Evolutionary conservation across 2,888 invertebrate genomes (phyloP), one percentile per base, ranked within the genome.

Genomic region (Chaitophorus viminalis): DNA sequence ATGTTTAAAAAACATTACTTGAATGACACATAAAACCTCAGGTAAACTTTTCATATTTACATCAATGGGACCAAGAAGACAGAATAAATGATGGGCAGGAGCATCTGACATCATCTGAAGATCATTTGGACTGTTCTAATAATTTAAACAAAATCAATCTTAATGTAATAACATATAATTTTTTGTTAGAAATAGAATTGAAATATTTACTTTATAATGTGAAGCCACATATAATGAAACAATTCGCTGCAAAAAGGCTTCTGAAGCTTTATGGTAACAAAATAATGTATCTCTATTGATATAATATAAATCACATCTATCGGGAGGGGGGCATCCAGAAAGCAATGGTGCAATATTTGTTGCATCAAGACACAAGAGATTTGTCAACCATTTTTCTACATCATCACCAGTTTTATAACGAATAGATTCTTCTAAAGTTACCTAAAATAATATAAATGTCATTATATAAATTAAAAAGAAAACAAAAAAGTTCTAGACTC

Each of bases 101-200:
- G 99, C 99, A 92, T 99, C 99, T 25, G 99, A 98, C 93, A 99
- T 94, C 94, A 99, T 95, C 93, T 99, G 99, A 74, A 99, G 93
- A 93, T 99, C 99, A 92, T 99, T 99, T 0, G 99, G 99, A 88
- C 97, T 97, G 93, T 99, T 99, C 95, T 96, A 92, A 86, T 91
- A 91, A 89, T 82, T 65, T 89, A 89, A 88, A 79, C 65, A 89
- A 31, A 14, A 60, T 33, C 14, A 17, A 36, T 75, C 39, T 60
- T 21, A 60, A 21, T n/a, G n/a, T n/a, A n/a, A n/a, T n/a, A 21
- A 25, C 25, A 3, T 46, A 46, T 14, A 46, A 46, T 46, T 1
- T 46, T 14, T 46, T 11, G 25, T n/a, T 60, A 21, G 9, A 60
- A 60, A 60, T 60, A 60, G 25, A 1, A 6, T 60, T 65, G 21